A percentile compares a stretch with the other conserved stretches of the same genome.
Conservation (phyloP, 2,888 invertebrate genomes). For the Xestia sexstrigata region DNA sequence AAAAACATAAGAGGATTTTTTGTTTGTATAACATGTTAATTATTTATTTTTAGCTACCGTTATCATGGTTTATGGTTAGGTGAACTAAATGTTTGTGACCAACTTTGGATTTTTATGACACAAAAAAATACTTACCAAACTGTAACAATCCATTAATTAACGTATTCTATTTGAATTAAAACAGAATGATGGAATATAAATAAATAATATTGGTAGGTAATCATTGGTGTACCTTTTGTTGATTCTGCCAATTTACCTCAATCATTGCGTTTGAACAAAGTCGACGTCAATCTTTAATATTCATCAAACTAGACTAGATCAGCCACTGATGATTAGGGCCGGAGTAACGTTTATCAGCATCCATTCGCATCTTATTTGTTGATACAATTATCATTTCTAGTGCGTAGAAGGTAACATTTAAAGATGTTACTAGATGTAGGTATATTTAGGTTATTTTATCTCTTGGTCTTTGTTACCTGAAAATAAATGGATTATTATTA, state of each 20-base stretch:
- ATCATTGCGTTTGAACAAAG: background rate
- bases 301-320: conserved; percentile 3
- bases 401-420: background rate
- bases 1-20: conserved; percentile 51
- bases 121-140: background rate
- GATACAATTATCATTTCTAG: background rate
- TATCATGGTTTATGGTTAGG: conserved; percentile 10
- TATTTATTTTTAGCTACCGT: conserved; percentile 14
- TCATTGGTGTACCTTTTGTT: conserved; percentile 19
- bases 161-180: background rate
- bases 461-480: no score
- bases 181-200: background rate
- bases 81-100: background rate
- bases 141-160: background rate
- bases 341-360: background rate
- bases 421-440: no score
- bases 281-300: background rate
- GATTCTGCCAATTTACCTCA: conserved; percentile 18
- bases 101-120: background rate
- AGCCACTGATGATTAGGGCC: background rate
- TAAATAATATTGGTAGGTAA: background rate
- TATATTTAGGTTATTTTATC: no score
- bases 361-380: background rate
- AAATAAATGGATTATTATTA: no score
- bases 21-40: background rate